A percentile compares a stretch with the other conserved stretches of the same genome.
phyloP scores from a whole-genome alignment of 2,888 invertebrate species.

The Rhodophaea formosa region DNA sequence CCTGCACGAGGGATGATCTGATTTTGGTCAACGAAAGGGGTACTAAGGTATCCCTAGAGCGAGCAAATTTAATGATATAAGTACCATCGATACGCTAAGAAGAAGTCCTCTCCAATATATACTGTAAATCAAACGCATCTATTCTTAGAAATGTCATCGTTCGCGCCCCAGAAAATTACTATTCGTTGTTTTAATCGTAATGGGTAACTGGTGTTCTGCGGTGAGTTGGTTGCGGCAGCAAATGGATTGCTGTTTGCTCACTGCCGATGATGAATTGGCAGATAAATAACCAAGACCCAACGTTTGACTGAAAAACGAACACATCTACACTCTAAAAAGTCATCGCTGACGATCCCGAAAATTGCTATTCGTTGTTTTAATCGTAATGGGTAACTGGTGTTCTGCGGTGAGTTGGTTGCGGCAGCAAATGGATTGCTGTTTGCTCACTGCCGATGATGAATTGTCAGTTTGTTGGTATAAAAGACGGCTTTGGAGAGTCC shows the following conservation, averaged over 20 bases:
- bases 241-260: background rate
- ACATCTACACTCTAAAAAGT: background rate
- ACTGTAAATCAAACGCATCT: no score
- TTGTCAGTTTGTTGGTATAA: background rate
- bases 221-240: background rate
- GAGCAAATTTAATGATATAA: no score
- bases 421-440: background rate
- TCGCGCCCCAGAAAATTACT: conserved; percentile 34
- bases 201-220: no score
- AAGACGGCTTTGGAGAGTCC: no score
- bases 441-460: background rate
- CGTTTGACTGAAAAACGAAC: background rate
- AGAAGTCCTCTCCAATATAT: no score
- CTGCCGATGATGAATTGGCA: no score
- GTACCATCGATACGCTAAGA: no score
- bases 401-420: conserved; percentile 9
- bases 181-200: conserved; percentile 30
- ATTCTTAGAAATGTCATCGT: no score
- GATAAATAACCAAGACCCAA: no score
- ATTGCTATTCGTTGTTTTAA: conserved; percentile 36
- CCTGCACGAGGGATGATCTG: no score
- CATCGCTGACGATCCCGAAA: conserved; percentile 23
- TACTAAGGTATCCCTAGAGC: no score
- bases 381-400: conserved; percentile 11
- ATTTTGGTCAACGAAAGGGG: no score